Base-by-base conservation (phyloP, 2,113 vertebrate genomes). In the Scolopax mira region DNA sequence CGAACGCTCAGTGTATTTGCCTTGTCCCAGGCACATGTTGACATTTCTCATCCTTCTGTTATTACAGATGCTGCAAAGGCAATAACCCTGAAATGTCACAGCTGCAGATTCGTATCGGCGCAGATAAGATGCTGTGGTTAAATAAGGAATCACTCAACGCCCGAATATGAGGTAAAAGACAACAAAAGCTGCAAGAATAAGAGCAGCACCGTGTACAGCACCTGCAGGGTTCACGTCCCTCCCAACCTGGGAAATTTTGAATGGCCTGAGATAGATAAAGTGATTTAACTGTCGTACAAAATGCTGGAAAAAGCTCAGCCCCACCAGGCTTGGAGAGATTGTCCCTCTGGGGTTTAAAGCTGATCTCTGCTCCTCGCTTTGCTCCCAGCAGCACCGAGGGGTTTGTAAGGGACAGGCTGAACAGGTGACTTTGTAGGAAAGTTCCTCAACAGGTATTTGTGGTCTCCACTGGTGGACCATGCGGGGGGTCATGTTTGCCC, bases 21-120 rank as follows among this genome's bases (percentile, higher is more conserved):
- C 74, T 77, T 25, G 51, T 87, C 86, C 82, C 44, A 9, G 64
- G 13, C 9, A 5, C 51, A 6, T 13, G 37, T 24, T 83, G 82
- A 65, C 42, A 21, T 41, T 87, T 62, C 65, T 77, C 79, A 85
- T 66, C 83, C 61, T 67, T 67, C 88, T 88, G 69, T 62, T 71
- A 66, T 77, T 88, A 37, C 88, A 90, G 78, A 66, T 84, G 91
- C 90, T 88, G 83, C 73, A 46, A 48, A 85, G 83, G 73, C 83
- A 85, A 35, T 52, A 90, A 62, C 71, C 62, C 90, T 42, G 69
- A 80, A 80, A 60, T 77, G 70, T 75, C 84, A 46, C 73, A 72
- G 88, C 88, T 72, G 83, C 52, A 77, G 88, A 77, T 75, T 22
- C 14, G 24, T 77, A 24, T 71, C n/a, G 1, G 1, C 13, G 4